Evolutionary conservation across 2,113 vertebrate species (phyloP).

Genomic region (Rousettus leschenaultii): DNA sequence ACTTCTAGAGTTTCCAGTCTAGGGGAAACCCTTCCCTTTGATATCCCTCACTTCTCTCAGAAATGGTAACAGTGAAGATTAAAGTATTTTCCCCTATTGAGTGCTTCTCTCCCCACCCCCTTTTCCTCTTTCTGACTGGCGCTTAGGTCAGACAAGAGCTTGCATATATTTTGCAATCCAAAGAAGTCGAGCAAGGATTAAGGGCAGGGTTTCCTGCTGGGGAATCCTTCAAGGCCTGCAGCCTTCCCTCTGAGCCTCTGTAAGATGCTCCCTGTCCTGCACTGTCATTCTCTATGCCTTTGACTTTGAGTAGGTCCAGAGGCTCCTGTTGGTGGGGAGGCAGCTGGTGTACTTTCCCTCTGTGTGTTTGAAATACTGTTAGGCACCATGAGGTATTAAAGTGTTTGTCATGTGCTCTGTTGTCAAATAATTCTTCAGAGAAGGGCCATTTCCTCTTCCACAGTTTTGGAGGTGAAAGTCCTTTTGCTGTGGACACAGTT

Average conservation of each 20-base stretch:
- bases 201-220: slow-evolving; percentile 73
- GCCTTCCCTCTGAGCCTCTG: slow-evolving; percentile 37
- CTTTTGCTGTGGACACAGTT: neutral
- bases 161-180: slow-evolving; percentile 52
- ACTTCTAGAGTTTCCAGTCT: neutral
- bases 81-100: slow-evolving; percentile 45
- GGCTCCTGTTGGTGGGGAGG: neutral
- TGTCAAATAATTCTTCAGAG: neutral
- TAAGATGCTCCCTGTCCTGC: slow-evolving; percentile 15
- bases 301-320: neutral
- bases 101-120: neutral
- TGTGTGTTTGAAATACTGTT: neutral
- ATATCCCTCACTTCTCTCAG: slow-evolving; percentile 28
- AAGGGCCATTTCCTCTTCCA: neutral
- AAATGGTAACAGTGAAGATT: slow-evolving; percentile 47
- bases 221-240: slow-evolving; percentile 7
- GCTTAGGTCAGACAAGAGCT: slow-evolving; percentile 65
- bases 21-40: neutral
- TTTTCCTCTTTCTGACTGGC: slow-evolving; percentile 42
- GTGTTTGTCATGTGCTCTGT: neutral
- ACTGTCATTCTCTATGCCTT: slow-evolving; percentile 44
- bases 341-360: neutral
- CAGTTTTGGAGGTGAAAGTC: rapidly evolving
- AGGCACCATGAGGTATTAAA: rapidly evolving
- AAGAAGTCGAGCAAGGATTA: slow-evolving; percentile 74